phyloP scores from a whole-genome alignment of 2,113 vertebrate genomes.

The Notiomystis cincta region DNA sequence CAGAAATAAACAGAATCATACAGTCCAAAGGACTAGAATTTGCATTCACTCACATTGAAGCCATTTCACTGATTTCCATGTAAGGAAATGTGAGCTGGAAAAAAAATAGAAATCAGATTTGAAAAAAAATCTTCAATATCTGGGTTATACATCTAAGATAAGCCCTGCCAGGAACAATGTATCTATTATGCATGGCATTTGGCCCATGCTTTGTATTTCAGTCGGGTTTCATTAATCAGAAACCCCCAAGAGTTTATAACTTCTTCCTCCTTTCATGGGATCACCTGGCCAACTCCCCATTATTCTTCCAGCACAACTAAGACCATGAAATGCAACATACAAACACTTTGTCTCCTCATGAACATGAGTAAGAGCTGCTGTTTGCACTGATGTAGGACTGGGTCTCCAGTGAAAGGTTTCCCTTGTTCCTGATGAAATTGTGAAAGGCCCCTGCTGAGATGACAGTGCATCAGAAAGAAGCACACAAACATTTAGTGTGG shows the following conservation, averaged over 20 bases:
- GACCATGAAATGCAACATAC: not conserved
- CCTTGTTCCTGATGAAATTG: not conserved
- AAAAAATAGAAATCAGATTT: not conserved
- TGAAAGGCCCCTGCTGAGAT: not conserved
- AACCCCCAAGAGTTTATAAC: not conserved
- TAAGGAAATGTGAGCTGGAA: not conserved
- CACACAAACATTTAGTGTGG: not conserved
- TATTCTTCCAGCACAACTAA: not conserved
- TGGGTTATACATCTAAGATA: not conserved
- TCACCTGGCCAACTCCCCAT: not conserved
- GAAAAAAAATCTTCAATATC: not conserved
- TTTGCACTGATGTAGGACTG: not conserved
- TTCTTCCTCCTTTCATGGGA: not conserved
- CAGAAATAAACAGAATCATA: not conserved
- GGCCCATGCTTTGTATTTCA: not conserved
- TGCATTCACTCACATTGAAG: not conserved
- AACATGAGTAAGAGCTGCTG: not conserved
- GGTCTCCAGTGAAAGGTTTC: not conserved
- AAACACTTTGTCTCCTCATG: not conserved
- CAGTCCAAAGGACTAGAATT: not conserved
- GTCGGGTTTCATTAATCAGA: not conserved
- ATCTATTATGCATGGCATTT: not conserved
- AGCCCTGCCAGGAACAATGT: not conserved
- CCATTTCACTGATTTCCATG: not conserved
- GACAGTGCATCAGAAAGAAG: not conserved